Conservation (phyloP, 2,888 invertebrate genomes). For the Yponomeuta sedellus region DNA sequence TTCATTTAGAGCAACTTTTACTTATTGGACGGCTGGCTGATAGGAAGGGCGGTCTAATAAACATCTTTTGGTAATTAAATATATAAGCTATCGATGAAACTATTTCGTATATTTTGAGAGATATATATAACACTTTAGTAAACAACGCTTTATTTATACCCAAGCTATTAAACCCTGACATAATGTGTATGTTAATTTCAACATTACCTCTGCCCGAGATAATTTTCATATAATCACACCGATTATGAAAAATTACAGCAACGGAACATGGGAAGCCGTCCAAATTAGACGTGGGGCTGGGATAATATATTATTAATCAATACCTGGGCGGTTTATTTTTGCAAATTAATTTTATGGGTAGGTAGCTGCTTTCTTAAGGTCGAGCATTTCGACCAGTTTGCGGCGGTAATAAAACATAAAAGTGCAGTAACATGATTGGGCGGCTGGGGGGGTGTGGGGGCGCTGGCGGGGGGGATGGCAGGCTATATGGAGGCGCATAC, state of each 20-base stretch:
- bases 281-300: constrained; percentile 42
- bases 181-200: constrained; percentile 17
- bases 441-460: constrained; percentile 20
- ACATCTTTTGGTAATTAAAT: background rate
- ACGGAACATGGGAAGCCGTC: background rate
- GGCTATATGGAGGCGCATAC: constrained; percentile 36
- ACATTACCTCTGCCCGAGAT: constrained; percentile 19
- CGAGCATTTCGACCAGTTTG: constrained; percentile 40
- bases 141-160: background rate
- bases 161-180: constrained; percentile 4
- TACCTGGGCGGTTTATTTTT: constrained; percentile 34
- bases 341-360: constrained; percentile 44
- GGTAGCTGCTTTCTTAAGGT: background rate
- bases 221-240: constrained; percentile 36
- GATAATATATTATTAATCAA: constrained; percentile 48
- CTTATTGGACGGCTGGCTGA: background rate
- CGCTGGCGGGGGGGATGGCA: constrained; percentile 28
- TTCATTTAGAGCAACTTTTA: background rate
- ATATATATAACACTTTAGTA: background rate
- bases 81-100: background rate
- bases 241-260: constrained; percentile 23
- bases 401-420: constrained; percentile 40
- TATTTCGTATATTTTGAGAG: no score
- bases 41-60: background rate
- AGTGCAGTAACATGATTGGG: constrained; percentile 29